phyloP scores from a whole-genome alignment of 1,140 invertebrate genomes.

The Teleopsis dalmanni region DNA sequence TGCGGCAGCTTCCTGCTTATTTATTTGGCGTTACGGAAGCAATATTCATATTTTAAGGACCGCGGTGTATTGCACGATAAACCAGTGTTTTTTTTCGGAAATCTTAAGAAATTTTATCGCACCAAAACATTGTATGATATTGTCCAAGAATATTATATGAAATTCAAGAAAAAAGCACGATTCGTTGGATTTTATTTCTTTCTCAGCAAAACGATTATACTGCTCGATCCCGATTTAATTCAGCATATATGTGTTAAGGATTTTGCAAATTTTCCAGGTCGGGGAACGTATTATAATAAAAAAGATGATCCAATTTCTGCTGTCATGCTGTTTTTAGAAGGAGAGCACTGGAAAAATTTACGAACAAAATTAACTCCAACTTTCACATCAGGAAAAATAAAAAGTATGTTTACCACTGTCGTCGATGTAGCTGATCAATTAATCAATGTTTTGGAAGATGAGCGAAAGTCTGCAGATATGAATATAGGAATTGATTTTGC shows the following conservation, averaged over 20 bases:
- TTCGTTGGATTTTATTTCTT: constrained; percentile 43
- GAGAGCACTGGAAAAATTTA: constrained; percentile 49
- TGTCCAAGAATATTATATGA: constrained; percentile 27
- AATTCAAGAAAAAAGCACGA: constrained; percentile 31
- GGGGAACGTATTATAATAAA: constrained; percentile 45
- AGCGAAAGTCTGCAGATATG: background rate
- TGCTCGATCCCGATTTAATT: constrained; percentile 52
- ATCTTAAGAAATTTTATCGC: constrained; percentile 18
- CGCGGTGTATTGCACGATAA: constrained; percentile 42
- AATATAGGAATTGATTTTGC: constrained; percentile 26
- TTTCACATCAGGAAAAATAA: constrained; percentile 54
- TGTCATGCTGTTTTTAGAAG: constrained; percentile 45
- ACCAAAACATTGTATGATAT: constrained; percentile 18
- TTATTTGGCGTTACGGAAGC: constrained; percentile 10
- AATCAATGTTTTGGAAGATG: constrained; percentile 12
- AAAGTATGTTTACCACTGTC: constrained; percentile 47
- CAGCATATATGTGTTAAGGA: constrained; percentile 55
- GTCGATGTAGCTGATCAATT: constrained; percentile 35
- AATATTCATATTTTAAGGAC: constrained; percentile 42
- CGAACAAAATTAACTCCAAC: constrained; percentile 49
- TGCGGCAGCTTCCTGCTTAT: too few relatives aligned
- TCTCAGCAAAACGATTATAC: constrained; percentile 44
- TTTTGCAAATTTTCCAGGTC: constrained; percentile 49
- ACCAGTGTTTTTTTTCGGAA: constrained; percentile 36
- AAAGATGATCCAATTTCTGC: constrained; percentile 46